These are phyloP conservation scores for Drosophila lacteicornis DNA, from an alignment of 1,140 invertebrate species.

Conservation along the genomic window DNA sequence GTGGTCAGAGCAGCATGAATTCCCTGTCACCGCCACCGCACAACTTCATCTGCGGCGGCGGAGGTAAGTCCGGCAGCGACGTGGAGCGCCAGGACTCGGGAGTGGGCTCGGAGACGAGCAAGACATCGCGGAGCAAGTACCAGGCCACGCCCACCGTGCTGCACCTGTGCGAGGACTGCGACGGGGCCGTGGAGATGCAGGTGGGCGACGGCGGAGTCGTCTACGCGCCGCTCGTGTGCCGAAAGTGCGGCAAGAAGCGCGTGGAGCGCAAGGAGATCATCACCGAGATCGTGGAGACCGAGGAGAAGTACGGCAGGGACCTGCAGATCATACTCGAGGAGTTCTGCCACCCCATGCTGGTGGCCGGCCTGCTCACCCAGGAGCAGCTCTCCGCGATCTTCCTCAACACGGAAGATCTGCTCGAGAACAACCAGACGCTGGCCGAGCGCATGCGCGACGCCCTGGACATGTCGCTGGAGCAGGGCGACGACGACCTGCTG, in stretches of 20 bases:
- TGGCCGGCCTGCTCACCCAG: conserved; percentile 92
- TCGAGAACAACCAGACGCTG: conserved; percentile 94
- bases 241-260: conserved; percentile 94
- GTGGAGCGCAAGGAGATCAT: conserved; percentile 97
- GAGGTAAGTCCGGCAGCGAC: conserved; percentile 85
- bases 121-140: conserved; percentile 91
- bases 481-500: conserved; percentile 91
- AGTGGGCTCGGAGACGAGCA: conserved; percentile 96
- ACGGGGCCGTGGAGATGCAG: conserved; percentile 89
- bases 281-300: conserved; percentile 97
- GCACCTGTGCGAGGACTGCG: conserved; percentile 91
- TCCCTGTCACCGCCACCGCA: conserved; percentile 83
- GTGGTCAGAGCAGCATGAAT: conserved; percentile 87
- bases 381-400: conserved; percentile 96
- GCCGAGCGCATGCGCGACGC: conserved; percentile 94
- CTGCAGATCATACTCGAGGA: conserved; percentile 96
- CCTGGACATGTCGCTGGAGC: conserved; percentile 93
- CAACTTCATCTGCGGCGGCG: conserved; percentile 65
- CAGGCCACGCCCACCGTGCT: conserved; percentile 86
- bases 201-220: conserved; percentile 89
- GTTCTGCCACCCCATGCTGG: conserved; percentile 96
- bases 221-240: conserved; percentile 92
- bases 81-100: conserved; percentile 97
- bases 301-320: conserved; percentile 97
- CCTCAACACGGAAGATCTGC: conserved; percentile 96